phyloP scores from a whole-genome alignment of 1,140 invertebrate genomes.

The Zaprionus ornatus region DNA sequence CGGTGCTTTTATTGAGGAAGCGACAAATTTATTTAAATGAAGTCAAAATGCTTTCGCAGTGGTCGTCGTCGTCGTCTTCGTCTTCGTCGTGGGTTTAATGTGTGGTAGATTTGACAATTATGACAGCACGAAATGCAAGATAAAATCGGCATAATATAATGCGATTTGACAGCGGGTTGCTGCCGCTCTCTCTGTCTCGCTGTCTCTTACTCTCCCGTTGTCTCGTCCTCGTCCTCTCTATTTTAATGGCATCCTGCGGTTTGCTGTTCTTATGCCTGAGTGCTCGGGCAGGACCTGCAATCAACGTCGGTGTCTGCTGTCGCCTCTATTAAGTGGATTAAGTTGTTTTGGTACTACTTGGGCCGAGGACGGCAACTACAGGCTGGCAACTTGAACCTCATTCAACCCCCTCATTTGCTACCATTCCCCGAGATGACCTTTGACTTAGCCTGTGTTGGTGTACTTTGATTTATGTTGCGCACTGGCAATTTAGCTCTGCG shows the following conservation, averaged over 20 bases:
- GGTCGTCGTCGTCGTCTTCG: slow-evolving; percentile 3
- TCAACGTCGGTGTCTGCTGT: slow-evolving; percentile 58
- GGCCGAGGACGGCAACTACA: background rate
- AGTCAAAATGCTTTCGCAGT: slow-evolving; percentile 62
- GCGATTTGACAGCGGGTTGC: background rate
- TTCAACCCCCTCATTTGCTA: slow-evolving; percentile 6
- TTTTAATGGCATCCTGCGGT: slow-evolving; percentile 10
- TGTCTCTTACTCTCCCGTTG: background rate
- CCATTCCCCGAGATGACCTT: slow-evolving; percentile 30
- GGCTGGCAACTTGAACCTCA: background rate
- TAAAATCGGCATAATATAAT: slow-evolving; percentile 72
- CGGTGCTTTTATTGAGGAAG: slow-evolving; percentile 75
- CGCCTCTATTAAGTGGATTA: slow-evolving; percentile 78
- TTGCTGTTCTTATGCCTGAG: slow-evolving; percentile 19
- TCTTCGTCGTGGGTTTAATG: slow-evolving; percentile 62
- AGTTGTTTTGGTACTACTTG: slow-evolving; percentile 58
- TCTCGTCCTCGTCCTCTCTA: background rate
- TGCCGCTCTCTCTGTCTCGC: background rate
- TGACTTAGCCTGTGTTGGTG: slow-evolving; percentile 22
- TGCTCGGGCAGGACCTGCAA: slow-evolving; percentile 49
- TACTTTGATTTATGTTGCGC: slow-evolving; percentile 73
- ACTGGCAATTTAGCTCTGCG: slow-evolving; percentile 70
- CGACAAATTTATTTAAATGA: slow-evolving; percentile 81
- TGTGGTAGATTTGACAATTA: slow-evolving; percentile 81
- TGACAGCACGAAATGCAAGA: slow-evolving; percentile 71